Evolutionary conservation across 2,797 vertebrate species (phyloP).

Genomic region (Thunnus albacares): DNA sequence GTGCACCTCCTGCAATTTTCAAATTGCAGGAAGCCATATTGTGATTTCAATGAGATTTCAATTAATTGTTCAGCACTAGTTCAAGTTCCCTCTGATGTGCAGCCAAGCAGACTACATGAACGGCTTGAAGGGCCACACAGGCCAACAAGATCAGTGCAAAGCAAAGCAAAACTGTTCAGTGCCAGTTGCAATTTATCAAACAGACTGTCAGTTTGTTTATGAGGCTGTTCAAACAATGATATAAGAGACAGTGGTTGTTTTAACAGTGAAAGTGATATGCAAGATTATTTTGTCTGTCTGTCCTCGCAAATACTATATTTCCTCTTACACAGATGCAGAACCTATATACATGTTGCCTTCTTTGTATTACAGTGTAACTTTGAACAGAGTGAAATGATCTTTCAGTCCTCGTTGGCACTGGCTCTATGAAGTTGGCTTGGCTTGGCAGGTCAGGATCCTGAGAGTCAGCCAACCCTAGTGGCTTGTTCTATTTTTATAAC

Average conservation of each 20-base stretch:
- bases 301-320: too few species aligned
- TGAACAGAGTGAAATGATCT: not conserved
- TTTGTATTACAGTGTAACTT: not conserved
- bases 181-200: not conserved
- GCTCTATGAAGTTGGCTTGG: conserved; percentile 8
- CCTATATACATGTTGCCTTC: not conserved
- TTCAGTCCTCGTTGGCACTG: not conserved
- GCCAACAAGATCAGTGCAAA: not conserved
- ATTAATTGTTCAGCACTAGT: not conserved
- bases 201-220: not conserved
- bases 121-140: too few species aligned
- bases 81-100: not conserved
- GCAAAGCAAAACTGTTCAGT: not conserved
- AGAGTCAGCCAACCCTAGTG: conserved; percentile 6
- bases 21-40: too few species aligned
- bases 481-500: conserved; percentile 53
- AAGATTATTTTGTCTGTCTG: not conserved
- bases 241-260: too few species aligned
- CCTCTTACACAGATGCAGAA: not conserved
- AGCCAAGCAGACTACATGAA: too few species aligned
- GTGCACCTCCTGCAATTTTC: too few species aligned
- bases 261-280: not conserved
- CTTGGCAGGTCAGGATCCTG: conserved; percentile 14
- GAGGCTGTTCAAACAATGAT: not conserved
- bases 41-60: too few species aligned